A percentile compares a stretch with the other conserved stretches of the same genome.
These are phyloP conservation scores for Pituophis catenifer DNA, from an alignment of 2,113 vertebrate species.

Conservation along the genomic window DNA sequence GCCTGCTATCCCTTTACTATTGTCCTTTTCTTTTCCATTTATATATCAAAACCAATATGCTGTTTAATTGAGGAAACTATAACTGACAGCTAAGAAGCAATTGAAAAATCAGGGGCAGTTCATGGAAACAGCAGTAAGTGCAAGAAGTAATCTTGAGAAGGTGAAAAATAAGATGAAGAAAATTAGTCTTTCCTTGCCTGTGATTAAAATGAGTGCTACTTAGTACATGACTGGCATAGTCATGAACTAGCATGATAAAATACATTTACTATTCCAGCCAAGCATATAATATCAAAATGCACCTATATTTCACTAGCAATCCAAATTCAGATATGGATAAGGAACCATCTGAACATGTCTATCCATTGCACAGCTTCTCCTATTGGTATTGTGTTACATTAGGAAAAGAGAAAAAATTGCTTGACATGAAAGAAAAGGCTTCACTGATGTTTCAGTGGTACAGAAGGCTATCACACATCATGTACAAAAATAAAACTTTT, in stretches of 20 bases:
- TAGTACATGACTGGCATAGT: not conserved
- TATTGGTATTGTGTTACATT: not conserved
- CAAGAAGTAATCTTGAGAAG: not conserved
- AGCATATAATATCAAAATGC: not conserved
- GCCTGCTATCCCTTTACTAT: not conserved
- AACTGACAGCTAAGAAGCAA: not conserved
- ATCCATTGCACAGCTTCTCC: not conserved
- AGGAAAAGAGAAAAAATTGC: not conserved
- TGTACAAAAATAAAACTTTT: not conserved
- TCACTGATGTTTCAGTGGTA: not conserved
- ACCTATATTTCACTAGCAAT: not conserved
- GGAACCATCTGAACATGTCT: not conserved
- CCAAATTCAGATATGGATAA: not conserved
- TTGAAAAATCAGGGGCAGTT: not conserved
- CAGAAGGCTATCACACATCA: not conserved
- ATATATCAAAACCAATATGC: not conserved
- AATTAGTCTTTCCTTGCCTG: not conserved
- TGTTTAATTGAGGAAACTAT: not conserved
- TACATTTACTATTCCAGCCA: not conserved
- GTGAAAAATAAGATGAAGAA: not conserved
- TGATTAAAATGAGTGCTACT: not conserved
- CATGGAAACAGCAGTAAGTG: not conserved
- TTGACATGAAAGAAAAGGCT: not conserved
- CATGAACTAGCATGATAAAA: not conserved
- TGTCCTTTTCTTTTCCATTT: not conserved